Base-by-base conservation (phyloP, 2,113 vertebrate genomes). In the Aegotheles bennettii region DNA sequence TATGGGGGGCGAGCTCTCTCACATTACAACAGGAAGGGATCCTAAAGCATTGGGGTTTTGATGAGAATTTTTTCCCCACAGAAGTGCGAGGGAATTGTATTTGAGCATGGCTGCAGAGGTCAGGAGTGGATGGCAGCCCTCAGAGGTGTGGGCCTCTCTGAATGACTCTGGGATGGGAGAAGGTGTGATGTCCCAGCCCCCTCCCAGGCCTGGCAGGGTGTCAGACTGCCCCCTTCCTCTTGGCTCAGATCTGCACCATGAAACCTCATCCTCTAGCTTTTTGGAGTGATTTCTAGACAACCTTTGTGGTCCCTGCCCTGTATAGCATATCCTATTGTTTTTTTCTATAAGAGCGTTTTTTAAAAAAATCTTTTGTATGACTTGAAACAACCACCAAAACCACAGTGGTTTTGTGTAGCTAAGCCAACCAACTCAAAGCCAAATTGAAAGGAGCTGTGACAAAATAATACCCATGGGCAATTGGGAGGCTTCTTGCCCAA, bases 51-150 rank as follows among this genome's bases (percentile, higher is more conserved):
- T 42, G 43, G 11, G 20, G 5, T 35, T 64, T 73, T 74, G 36
- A 43, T 1, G 7, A 45, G 19, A n/a, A 3, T 2, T 2, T 64
- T 71, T 83, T 83, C 13, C 17, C 18, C 3, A 3, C 8, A 28
- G 53, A 47, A 54, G 6, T 1, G 0, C 0, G 4, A 50, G 16
- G 31, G 17, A 65, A 11, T 2, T 7, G 24, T 7, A 1, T 29
- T 16, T 0, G 0, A 63, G 28, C 26, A 38, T 0, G 2, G 9
- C 26, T 43, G 21, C 4, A 36, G 25, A 16, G 3, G 16, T 45
- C 42, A 17, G 18, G 47, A 13, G 35, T 11, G 5, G 8, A 5
- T 1, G 7, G 29, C 54, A 74, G 36, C 15, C 48, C 19, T 24
- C 1, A 0, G 36, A 31, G 12, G 2, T 1, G 0, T 50, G 19